Percentiles rank a stretch among this genome's conserved stretches.
These are phyloP conservation scores for Cyclopterus lumpus DNA, from an alignment of 2,797 vertebrate genomes.

Conservation along the genomic window DNA sequence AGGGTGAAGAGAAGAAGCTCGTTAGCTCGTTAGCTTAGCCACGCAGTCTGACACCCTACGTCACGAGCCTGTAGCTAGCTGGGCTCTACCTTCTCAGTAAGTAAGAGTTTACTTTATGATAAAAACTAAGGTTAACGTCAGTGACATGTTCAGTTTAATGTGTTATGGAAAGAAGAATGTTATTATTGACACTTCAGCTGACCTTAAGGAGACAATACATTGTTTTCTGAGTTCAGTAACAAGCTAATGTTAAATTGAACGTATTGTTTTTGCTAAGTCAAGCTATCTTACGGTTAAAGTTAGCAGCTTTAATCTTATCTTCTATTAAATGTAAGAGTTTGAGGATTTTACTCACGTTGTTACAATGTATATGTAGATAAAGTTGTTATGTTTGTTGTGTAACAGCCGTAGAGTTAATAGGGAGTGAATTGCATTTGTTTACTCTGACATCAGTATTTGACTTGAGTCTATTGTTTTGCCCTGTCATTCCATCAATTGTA, in stretches of 20 bases:
- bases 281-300: constrained; percentile 6
- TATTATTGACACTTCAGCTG: not conserved
- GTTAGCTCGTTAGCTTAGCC: constrained; percentile 50
- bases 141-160: accelerated
- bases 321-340: not conserved
- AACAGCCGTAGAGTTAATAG: not conserved
- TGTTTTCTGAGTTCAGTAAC: not conserved
- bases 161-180: accelerated
- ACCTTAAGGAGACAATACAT: not conserved
- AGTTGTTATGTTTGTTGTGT: too few relatives aligned
- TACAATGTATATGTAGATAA: accelerated
- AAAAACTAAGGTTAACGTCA: not conserved
- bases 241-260: not conserved
- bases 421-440: not conserved
- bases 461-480: not conserved
- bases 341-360: not conserved
- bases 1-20: constrained; percentile 24
- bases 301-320: not conserved
- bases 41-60: constrained; percentile 26
- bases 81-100: constrained; percentile 13
- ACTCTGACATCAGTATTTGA: not conserved
- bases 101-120: constrained; percentile 31
- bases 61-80: constrained; percentile 36
- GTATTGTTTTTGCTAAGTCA: not conserved
- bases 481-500: not conserved